These are phyloP conservation scores for Enteromius radiatus DNA, from an alignment of 2,797 vertebrate genomes.

Conservation along the genomic window DNA sequence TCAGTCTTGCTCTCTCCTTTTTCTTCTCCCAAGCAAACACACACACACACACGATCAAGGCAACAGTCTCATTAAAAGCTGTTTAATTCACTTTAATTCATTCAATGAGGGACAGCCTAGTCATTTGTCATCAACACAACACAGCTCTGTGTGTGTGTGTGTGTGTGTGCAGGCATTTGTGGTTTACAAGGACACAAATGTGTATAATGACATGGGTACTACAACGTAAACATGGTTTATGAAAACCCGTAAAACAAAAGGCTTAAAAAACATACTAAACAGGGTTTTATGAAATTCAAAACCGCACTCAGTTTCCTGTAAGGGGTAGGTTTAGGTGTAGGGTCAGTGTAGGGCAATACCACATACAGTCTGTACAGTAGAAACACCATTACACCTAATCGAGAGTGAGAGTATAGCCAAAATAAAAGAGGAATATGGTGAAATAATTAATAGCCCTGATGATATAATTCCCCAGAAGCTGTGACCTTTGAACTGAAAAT, in stretches of 20 bases:
- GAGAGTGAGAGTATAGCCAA: not conserved
- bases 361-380: too few species aligned
- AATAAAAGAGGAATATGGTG: not conserved
- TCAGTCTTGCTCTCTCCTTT: not conserved
- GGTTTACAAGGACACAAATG: too few species aligned
- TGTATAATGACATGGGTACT: too few species aligned
- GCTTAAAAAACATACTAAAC: too few species aligned
- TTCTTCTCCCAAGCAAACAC: not conserved
- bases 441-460: constrained; percentile 24
- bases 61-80: constrained; percentile 24
- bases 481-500: constrained; percentile 13
- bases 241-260: too few species aligned
- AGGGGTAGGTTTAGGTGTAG: too few species aligned
- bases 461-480: constrained; percentile 7
- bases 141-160: not conserved
- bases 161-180: too few species aligned
- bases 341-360: too few species aligned
- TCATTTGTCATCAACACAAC: constrained; percentile 43
- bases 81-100: constrained; percentile 38
- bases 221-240: too few species aligned
- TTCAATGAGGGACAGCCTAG: constrained; percentile 26
- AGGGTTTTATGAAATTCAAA: too few species aligned
- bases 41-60: not conserved
- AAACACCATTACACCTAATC: too few species aligned
- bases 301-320: too few species aligned